Evolutionary conservation across 2,113 vertebrate genomes (phyloP).

Genomic region (Rattus rattus): DNA sequence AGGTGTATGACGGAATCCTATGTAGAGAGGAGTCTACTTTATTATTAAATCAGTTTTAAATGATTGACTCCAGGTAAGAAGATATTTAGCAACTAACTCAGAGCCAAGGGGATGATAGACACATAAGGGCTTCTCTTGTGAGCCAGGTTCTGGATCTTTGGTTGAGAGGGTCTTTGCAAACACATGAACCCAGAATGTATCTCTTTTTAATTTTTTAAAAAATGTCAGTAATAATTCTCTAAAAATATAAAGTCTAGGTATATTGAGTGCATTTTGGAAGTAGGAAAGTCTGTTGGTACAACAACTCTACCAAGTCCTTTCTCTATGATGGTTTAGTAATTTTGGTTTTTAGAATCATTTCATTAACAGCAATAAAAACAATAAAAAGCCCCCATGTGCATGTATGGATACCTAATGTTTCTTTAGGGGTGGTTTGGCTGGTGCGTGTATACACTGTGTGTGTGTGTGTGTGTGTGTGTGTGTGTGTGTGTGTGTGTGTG

Average conservation of each 20-base stretch:
- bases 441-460: no score
- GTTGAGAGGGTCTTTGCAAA: not conserved
- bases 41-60: not conserved
- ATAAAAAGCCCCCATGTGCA: constrained; percentile 40
- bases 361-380: constrained; percentile 59
- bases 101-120: not conserved
- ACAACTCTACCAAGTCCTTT: not conserved
- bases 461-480: not conserved
- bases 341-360: constrained; percentile 71
- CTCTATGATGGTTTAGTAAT: constrained; percentile 49
- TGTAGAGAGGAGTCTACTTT: not conserved
- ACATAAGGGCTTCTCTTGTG: not conserved
- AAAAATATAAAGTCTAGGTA: not conserved
- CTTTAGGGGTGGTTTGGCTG: not conserved
- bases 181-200: not conserved
- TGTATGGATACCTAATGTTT: constrained; percentile 62
- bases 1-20: not conserved
- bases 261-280: not conserved
- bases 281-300: not conserved
- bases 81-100: not conserved
- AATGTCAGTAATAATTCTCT: not conserved
- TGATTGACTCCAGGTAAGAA: not conserved
- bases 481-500: not conserved
- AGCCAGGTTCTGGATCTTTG: not conserved
- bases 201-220: not conserved